phyloP scores from a whole-genome alignment of 2,113 vertebrate genomes.

The Bungarus multicinctus region DNA sequence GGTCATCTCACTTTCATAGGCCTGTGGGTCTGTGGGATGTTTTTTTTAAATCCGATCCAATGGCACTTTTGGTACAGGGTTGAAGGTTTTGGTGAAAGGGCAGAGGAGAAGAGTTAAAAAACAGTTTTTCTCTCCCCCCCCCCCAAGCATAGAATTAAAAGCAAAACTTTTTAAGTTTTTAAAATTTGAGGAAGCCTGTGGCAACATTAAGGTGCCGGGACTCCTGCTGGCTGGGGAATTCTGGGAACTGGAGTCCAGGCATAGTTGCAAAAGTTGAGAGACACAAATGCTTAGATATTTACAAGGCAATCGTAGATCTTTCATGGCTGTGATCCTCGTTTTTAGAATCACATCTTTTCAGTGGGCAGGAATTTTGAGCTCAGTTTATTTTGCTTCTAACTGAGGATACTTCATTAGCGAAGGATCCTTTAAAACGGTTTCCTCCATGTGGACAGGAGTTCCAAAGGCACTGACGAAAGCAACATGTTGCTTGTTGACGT shows the following conservation, averaged over 20 bases:
- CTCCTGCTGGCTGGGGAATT: background rate
- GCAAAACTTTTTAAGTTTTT: background rate
- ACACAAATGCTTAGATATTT: background rate
- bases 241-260: background rate
- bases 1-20: fast-evolving
- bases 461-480: background rate
- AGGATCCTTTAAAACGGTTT: background rate
- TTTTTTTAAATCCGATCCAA: background rate
- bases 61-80: background rate
- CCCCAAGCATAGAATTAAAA: background rate
- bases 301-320: background rate
- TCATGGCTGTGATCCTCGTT: background rate
- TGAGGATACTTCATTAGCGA: background rate
- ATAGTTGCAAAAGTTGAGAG: background rate
- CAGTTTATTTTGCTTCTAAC: background rate
- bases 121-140: too few species aligned
- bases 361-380: too few species aligned
- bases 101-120: background rate
- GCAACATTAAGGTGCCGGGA: background rate
- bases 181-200: background rate
- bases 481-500: background rate
- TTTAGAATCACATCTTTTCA: background rate
- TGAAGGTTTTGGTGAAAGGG: background rate
- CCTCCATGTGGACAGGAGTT: background rate
- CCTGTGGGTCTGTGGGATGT: fast-evolving